Base-by-base conservation (phyloP, 37 sponge, comb jelly and placozoan genomes). In the Haliclona indistincta region DNA sequence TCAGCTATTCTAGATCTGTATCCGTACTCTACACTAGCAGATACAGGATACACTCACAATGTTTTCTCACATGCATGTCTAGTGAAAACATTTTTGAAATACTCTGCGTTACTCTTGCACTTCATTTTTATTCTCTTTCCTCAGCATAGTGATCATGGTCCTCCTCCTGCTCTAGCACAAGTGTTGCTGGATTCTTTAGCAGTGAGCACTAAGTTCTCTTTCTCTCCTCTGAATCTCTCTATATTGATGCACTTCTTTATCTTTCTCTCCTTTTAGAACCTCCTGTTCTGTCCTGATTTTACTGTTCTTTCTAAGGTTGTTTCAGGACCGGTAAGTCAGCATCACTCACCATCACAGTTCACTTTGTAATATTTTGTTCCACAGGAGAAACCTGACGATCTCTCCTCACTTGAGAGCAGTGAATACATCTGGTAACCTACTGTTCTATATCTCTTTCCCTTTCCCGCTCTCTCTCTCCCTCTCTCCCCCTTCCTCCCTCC, bases 221-320 rank as follows among this genome's bases (percentile, higher is more conserved):
- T n/a, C n/a, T n/a, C n/a, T n/a, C n/a, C n/a, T n/a, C n/a, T n/a
- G n/a, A n/a, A n/a, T n/a, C n/a, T n/a, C n/a, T n/a, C n/a, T n/a
- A n/a, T n/a, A n/a, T n/a, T n/a, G n/a, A n/a, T n/a, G n/a, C n/a
- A n/a, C n/a, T n/a, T n/a, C n/a, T n/a, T 22, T 28, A 20, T 19
- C 63, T 25, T 26, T 13, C 75, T 63, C 38, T 37, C 75, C 41
- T 26, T 62, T 33, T 58, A 82, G 86, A 92, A 97, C 61, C 83
- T 97, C 17, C 75, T 97, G 3, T 97, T 97, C 73, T 97, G 95
- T 66, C 97, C 97, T 25, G 97, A 94, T 68, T 93, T 97, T 62
- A 93, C 97, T 22, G 92, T 97, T 10, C 39, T 88, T 0, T 67
- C 88, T 15, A 80, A 79, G 43, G 55, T 68, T 22, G 87, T 84